Evolutionary conservation across 2,888 invertebrate species (phyloP), one percentile per base, ranked within the genome.

Genomic region (Parnassius smintheus): DNA sequence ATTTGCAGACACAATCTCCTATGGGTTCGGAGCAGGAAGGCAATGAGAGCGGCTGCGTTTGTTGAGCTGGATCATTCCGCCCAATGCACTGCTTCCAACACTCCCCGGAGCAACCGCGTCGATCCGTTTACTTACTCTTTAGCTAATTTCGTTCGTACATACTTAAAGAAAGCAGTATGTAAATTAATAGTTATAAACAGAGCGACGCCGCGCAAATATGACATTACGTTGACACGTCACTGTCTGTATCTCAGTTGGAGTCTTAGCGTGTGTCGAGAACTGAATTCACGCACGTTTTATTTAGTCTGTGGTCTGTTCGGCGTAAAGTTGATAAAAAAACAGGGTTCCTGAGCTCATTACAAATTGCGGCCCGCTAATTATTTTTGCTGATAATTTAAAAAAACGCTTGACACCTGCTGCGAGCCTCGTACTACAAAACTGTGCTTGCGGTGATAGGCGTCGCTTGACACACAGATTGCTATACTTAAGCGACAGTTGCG

Each of bases 41-140:
- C 83, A 94, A 94, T 82, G 96, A 96, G 87, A 94, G 96, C 75
- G 95, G 96, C 82, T 96, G 96, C 89, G 95, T 96, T 92, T 96
- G 96, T 93, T 96, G 93, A 94, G 81, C 13, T 49, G 49, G 69
- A 11, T 61, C 62, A 59, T 59, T 61, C 65, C 61, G 60, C 68
- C 65, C 67, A 59, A 52, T 65, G 62, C 66, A 61, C 56, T 62
- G 66, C 70, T 63, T 64, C 61, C 49, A 13, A n/a, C 62, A 62
- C 58, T 56, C 56, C 65, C 58, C 53, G 55, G 57, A 52, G 62
- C 58, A 56, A 13, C 46, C 61, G 52, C 22, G 60, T 48, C 44
- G 41, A 49, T 50, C 35, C 41, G 22, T 22, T 11, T 45, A 45
- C 46, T 45, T n/a, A 59, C 58, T 22, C 35, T 25, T 35, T 52